phyloP scores from a whole-genome alignment of 2,113 vertebrate species.

The Theristicus caerulescens region DNA sequence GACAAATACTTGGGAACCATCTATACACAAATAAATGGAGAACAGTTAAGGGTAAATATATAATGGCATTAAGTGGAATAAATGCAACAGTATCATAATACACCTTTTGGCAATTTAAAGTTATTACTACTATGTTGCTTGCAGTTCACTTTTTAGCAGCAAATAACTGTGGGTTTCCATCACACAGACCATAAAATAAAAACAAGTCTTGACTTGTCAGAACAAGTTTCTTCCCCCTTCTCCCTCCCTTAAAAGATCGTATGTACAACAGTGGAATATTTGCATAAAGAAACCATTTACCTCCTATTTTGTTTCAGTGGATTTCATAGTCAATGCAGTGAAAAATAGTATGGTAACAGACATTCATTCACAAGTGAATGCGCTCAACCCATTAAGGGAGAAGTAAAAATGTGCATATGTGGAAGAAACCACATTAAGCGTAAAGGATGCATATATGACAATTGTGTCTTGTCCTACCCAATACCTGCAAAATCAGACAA shows the following conservation, averaged over 20 bases:
- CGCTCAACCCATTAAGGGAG: neutral
- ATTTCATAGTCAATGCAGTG: neutral
- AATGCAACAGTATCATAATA: neutral
- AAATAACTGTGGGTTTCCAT: neutral
- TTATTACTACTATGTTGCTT: neutral
- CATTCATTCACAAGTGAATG: neutral
- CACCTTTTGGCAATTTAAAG: conserved; percentile 14
- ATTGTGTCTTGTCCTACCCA: neutral
- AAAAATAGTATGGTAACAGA: neutral
- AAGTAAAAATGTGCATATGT: neutral
- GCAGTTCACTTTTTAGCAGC: neutral
- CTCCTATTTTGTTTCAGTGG: neutral
- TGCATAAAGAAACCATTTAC: neutral
- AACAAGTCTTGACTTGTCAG: neutral
- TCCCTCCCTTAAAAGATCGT: neutral
- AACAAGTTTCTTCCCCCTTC: neutral
- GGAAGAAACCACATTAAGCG: neutral
- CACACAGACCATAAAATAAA: neutral
- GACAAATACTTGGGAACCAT: neutral
- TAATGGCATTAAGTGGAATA: neutral
- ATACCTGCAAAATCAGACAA: neutral
- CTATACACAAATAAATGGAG: neutral
- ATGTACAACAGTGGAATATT: neutral
- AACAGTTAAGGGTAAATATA: neutral
- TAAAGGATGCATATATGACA: neutral